These are phyloP conservation scores for Hetaerina titia DNA, from an alignment of 2,888 invertebrate species.

Conservation along the genomic window DNA sequence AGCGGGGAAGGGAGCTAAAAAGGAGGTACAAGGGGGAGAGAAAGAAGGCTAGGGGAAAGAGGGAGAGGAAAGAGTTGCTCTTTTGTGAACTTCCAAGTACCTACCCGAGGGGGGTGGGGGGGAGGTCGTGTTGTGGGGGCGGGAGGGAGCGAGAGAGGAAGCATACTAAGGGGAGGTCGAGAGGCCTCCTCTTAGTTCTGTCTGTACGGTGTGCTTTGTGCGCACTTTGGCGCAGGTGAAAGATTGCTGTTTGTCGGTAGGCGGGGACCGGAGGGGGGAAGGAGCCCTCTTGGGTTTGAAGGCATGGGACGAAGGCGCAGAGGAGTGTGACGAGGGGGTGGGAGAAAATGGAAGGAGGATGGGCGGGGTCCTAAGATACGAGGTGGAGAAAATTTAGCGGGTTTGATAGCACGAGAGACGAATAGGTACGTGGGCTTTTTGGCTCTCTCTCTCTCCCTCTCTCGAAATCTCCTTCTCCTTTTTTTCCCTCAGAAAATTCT, in stretches of 20 bases:
- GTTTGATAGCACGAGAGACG: conserved; percentile 49
- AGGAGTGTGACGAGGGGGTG: neutral
- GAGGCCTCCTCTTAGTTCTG: neutral
- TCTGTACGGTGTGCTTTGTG: neutral
- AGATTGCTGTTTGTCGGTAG: conserved; percentile 59
- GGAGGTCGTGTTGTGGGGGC: too few relatives aligned
- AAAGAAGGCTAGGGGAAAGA: neutral
- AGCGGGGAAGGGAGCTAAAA: neutral
- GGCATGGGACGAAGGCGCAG: neutral
- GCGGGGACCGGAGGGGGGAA: neutral
- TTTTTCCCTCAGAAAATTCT: neutral
- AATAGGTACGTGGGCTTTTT: conserved; percentile 43
- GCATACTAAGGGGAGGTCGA: neutral
- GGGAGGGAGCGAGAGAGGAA: neutral
- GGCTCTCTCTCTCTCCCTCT: neutral
- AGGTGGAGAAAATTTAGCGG: conserved; percentile 41
- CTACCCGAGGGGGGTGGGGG: neutral
- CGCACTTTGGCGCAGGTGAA: conserved; percentile 43
- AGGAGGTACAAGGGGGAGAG: neutral
- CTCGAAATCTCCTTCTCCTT: neutral
- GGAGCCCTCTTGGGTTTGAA: neutral
- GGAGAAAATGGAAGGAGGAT: neutral
- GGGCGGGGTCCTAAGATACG: neutral
- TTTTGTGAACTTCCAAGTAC: neutral
- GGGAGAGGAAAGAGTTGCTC: neutral